A percentile compares a stretch with the other conserved stretches of the same genome.
Conservation (phyloP, 2,113 vertebrate species). For the Lepidothrix coronata region DNA sequence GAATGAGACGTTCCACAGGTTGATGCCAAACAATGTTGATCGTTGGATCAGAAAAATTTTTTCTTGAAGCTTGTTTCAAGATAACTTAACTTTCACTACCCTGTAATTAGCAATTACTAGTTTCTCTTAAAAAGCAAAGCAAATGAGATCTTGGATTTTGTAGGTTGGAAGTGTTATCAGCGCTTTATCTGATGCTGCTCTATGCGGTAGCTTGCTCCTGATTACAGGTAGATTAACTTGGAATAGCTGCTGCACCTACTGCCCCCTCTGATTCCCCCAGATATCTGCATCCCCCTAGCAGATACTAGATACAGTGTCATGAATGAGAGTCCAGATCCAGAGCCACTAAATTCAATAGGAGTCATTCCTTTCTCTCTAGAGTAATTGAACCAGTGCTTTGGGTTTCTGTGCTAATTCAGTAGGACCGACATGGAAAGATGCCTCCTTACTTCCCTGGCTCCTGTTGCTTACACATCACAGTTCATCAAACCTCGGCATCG, state of each 20-base stretch:
- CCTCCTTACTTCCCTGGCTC: neutral
- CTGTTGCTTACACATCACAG: neutral
- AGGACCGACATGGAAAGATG: neutral
- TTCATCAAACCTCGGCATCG: neutral
- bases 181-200: neutral
- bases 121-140: neutral
- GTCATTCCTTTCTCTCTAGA: neutral
- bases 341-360: neutral
- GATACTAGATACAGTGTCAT: neutral
- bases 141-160: neutral
- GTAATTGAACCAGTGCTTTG: neutral
- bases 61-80: neutral
- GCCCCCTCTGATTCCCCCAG: neutral
- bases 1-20: fast-evolving
- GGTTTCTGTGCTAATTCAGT: neutral
- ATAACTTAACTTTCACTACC: neutral
- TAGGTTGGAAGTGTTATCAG: neutral
- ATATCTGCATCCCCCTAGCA: neutral
- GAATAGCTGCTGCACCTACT: neutral
- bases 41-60: neutral
- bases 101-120: neutral
- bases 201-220: neutral
- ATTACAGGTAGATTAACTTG: neutral
- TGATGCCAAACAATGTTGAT: neutral
- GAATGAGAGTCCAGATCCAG: neutral